Base-by-base conservation (phyloP, 2,888 invertebrate genomes). In the Acronicta psi region DNA sequence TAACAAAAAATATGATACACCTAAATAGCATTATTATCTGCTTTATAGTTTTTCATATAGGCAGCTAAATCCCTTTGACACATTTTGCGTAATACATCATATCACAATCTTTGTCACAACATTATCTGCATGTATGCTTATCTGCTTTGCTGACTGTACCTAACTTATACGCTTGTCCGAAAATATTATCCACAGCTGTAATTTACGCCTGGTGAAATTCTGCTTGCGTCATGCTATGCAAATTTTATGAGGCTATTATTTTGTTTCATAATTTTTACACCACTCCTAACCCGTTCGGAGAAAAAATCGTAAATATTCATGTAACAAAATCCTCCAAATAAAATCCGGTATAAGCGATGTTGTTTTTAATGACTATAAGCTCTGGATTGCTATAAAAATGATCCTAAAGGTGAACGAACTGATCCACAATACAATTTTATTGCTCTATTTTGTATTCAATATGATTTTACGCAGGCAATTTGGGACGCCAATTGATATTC, bases 221-320 rank as follows among this genome's bases (percentile, higher is more conserved):
- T 16, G 46, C 52, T 54, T 75, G 71, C 83, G 80, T 81, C 81
- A 83, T 59, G 55, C 55, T 78, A 86, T 85, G 85, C 67, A 62
- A 86, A 86, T 86, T 84, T 85, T 77, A 85, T 69, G 73, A 75
- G 61, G 77, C 70, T 62, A 72, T 29, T 82, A 82, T 82, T 82
- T 81, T 80, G 75, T 83, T 75, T 68, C 57, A 65, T 75, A 79
- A 78, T 81, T 83, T 83, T 84, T 76, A 78, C 69, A 54, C 60
- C 53, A 78, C 69, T 56, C 61, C 54, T 74, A 77, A 78, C 82
- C 77, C 79, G 55, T 72, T 47, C 61, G 45, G 29, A 18, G 52
- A 49, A 45, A 50, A 57, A 44, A 37, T 31, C 38, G 53, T 70
- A 59, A 70, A 76, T 77, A 73, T 77, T 75, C 67, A 68, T 77